These are phyloP conservation scores for Steinernema feltiae DNA, from an alignment of 1,140 invertebrate genomes.

Conservation along the genomic window DNA sequence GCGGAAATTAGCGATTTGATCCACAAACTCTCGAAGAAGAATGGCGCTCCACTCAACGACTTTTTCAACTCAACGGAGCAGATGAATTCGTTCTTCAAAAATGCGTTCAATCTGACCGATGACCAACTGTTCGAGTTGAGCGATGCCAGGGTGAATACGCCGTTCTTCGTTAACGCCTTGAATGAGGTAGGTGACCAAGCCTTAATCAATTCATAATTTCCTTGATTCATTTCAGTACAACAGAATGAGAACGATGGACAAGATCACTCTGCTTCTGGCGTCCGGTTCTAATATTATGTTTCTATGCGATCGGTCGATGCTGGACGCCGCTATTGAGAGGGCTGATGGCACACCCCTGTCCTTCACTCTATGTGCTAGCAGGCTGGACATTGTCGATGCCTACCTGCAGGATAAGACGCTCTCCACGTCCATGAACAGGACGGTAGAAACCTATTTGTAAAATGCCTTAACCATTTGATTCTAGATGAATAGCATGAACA, in stretches of 20 bases:
- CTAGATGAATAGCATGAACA: neutral
- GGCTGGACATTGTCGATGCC: neutral
- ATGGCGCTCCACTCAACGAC: neutral
- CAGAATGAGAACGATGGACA: no score
- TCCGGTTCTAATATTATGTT: no score
- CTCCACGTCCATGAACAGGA: no score
- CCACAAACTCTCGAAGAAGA: constrained; percentile 23
- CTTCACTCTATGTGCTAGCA: neutral
- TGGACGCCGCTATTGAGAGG: neutral
- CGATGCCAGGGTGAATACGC: neutral
- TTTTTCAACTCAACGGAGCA: neutral
- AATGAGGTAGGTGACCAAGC: neutral
- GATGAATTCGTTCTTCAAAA: neutral
- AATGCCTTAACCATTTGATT: neutral
- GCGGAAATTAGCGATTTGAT: constrained; percentile 21
- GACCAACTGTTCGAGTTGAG: constrained; percentile 6
- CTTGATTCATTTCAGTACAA: no score
- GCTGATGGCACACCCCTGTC: neutral
- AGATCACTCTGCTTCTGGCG: no score
- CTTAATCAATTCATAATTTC: no score
- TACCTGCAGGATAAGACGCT: no score
- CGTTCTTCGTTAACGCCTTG: constrained; percentile 1
- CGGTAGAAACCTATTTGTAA: no score
- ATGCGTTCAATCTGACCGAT: neutral
- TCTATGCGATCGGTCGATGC: neutral